Base-by-base conservation (phyloP, 1,140 invertebrate species). In the Calliphora vicina region DNA sequence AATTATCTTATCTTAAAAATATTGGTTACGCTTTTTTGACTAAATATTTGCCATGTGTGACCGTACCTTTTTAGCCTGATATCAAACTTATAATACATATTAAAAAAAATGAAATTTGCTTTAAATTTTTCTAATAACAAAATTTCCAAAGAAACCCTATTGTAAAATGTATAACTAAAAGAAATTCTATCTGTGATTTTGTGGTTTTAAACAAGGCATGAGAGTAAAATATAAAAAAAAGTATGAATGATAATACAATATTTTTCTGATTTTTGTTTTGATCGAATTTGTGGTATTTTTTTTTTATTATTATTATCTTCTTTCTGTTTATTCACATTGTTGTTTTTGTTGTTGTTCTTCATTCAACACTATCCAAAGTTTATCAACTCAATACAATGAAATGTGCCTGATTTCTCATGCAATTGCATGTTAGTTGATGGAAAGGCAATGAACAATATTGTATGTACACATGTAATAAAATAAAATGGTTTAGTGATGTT, bases 171-270 rank as follows among this genome's bases (percentile, higher is more conserved):
- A 35, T 71, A 74, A 15, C 26, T 43, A 78, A 45, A 23, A 43
- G 74, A 45, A 78, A 78, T 78, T 78, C 74, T 78, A 78, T 78
- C 74, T 43, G 74, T 20, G n/a, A 78, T 42, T 78, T 78, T 78
- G 74, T 78, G 74, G 74, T 78, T 67, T 57, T 78, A 78, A 26
- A 43, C 74, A 43, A 45, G 20, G 42, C 35, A 78, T 42, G 29
- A 76, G 2, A 15, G n/a, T 6, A 26, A 6, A n/a, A 29, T 27
- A 76, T 35, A 42, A 35, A 35, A 5, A 35, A 35, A 35, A 8
- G 35, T 35, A 35, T 10, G 10, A 2, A 35, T 5, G 4, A 2
- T 35, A 27, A 35, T 26, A 78, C 15, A 12, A 45, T 43, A 43
- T 78, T 78, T 26, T 45, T 78, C 74, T 43, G 74, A 78, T 45